phyloP scores from a whole-genome alignment of 1,140 invertebrate genomes.

The Drosophila kanapiae region DNA sequence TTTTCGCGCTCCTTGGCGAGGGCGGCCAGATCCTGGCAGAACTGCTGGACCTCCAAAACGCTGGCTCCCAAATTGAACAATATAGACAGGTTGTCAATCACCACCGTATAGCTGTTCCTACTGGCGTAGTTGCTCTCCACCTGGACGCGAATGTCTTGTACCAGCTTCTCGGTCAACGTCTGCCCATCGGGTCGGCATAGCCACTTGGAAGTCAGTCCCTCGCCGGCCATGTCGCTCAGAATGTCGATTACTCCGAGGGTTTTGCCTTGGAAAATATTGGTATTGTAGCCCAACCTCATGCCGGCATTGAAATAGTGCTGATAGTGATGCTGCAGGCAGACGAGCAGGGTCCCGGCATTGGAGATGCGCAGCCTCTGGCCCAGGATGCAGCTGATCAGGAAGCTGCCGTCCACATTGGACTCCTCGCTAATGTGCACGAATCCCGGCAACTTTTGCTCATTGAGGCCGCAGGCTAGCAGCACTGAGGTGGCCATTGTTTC shows the following conservation, averaged over 20 bases:
- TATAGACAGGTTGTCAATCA: constrained; percentile 90
- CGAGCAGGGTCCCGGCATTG: constrained; percentile 87
- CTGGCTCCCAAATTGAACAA: constrained; percentile 88
- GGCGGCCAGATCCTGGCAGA: constrained; percentile 77
- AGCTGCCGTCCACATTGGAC: constrained; percentile 89
- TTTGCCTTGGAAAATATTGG: constrained; percentile 87
- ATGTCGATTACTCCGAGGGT: constrained; percentile 87
- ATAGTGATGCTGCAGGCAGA: constrained; percentile 90
- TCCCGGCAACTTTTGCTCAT: constrained; percentile 86
- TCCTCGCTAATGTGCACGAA: constrained; percentile 89
- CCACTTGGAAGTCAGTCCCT: constrained; percentile 69
- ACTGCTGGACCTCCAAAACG: constrained; percentile 74
- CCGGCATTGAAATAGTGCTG: constrained; percentile 90
- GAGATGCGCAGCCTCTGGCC: constrained; percentile 87
- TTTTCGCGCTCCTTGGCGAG: constrained; percentile 82
- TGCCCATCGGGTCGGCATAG: constrained; percentile 59
- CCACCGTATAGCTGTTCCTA: constrained; percentile 86
- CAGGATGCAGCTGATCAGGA: constrained; percentile 88
- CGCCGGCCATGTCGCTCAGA: constrained; percentile 85
- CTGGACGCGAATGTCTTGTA: constrained; percentile 66
- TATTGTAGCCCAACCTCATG: constrained; percentile 90
- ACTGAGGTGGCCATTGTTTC: constrained; percentile 87
- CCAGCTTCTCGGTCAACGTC: constrained; percentile 63
- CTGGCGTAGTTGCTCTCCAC: constrained; percentile 60
- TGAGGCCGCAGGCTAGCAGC: constrained; percentile 87